Percentiles rank a stretch among this genome's conserved stretches.
These are phyloP conservation scores for Stenichneumon culpator DNA, from an alignment of 2,888 invertebrate genomes.

Conservation along the genomic window DNA sequence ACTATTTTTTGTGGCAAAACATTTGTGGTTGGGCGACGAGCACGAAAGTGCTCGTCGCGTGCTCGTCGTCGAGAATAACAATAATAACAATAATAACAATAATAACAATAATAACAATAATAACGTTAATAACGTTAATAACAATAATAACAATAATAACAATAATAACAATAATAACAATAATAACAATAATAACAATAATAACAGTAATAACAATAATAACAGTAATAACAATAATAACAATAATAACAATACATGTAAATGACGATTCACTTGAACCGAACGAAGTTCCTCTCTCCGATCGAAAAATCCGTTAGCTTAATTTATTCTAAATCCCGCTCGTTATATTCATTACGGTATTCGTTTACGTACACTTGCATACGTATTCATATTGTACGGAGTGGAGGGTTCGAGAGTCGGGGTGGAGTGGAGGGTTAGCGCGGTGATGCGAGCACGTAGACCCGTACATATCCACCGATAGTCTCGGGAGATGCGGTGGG, in stretches of 20 bases:
- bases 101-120: no score
- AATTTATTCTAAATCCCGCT: not conserved
- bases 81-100: no score
- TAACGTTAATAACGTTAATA: no score
- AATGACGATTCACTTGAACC: not conserved
- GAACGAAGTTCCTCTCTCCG: not conserved
- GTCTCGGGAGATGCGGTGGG: conserved; percentile 17
- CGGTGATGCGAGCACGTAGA: conserved; percentile 57
- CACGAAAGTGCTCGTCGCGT: no score
- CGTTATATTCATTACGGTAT: conserved; percentile 18
- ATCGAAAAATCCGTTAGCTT: not conserved
- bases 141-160: no score
- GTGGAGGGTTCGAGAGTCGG: not conserved
- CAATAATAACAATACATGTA: not conserved
- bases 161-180: no score
- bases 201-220: no score
- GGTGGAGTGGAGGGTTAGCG: not conserved
- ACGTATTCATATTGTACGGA: conserved; percentile 10
- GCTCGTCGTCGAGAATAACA: no score
- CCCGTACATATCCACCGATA: conserved; percentile 61
- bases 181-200: no score
- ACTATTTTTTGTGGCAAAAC: no score
- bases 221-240: no score
- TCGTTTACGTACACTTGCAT: conserved; percentile 4
- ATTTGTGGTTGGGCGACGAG: no score